A percentile compares a stretch with the other conserved stretches of the same genome.
These are phyloP conservation scores for Alectura lathami DNA, from an alignment of 2,113 vertebrate genomes.

Conservation along the genomic window DNA sequence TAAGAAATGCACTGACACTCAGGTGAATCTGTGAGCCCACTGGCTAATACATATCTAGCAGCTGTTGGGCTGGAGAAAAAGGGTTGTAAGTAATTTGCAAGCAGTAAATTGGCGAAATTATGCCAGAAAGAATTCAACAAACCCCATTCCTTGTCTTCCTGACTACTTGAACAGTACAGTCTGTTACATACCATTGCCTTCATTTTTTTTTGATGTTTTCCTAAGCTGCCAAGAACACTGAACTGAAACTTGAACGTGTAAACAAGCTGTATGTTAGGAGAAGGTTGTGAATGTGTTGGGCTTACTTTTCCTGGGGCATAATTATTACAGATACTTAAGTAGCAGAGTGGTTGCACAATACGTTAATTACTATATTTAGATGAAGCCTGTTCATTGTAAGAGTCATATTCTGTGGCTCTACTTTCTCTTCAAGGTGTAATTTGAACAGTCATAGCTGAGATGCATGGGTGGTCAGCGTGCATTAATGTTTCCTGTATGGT, in stretches of 20 bases:
- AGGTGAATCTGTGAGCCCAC: not conserved
- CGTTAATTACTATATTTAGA: slow-evolving; percentile 54
- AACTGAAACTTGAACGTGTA: not conserved
- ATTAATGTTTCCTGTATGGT: not conserved
- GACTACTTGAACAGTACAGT: not conserved
- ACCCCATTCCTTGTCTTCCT: not conserved
- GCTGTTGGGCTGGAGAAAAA: not conserved
- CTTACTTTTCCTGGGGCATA: slow-evolving; percentile 59
- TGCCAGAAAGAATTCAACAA: not conserved
- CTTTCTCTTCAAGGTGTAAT: slow-evolving; percentile 68
- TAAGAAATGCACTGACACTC: not conserved
- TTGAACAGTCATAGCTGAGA: slow-evolving; percentile 6
- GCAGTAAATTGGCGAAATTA: not conserved
- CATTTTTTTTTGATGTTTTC: not conserved
- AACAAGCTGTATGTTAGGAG: slow-evolving; percentile 8
- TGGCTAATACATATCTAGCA: not conserved
- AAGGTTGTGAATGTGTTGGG: slow-evolving; percentile 12
- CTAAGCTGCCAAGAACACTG: not conserved
- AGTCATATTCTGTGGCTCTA: slow-evolving; percentile 54
- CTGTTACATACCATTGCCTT: not conserved
- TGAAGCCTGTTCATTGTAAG: slow-evolving; percentile 9
- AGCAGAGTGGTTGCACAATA: slow-evolving; percentile 34
- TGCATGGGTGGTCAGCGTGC: not conserved
- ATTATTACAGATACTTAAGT: slow-evolving; percentile 39
- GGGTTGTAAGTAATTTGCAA: not conserved